These are phyloP conservation scores for Liasis olivaceus DNA, from an alignment of 2,797 vertebrate species.

Conservation along the genomic window DNA sequence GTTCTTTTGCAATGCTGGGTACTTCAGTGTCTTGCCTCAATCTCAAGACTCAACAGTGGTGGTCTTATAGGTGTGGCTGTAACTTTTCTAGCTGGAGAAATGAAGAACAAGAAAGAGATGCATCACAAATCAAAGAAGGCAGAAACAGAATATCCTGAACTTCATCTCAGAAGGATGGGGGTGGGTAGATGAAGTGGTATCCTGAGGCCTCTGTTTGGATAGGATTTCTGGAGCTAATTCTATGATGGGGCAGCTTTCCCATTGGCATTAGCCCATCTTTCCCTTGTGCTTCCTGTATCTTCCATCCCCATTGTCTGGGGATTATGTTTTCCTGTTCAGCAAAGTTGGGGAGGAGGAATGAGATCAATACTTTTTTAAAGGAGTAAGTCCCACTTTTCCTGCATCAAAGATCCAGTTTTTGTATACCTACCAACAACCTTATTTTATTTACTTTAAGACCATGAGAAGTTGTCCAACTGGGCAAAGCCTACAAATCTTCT, in stretches of 20 bases:
- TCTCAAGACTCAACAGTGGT: too few relatives aligned
- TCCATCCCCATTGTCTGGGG: background rate
- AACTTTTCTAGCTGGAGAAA: too few relatives aligned
- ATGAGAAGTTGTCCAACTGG: background rate
- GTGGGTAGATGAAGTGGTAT: background rate
- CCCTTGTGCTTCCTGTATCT: background rate
- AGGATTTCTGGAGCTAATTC: background rate
- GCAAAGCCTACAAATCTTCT: background rate
- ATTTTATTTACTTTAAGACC: background rate
- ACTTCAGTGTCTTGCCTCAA: too few relatives aligned
- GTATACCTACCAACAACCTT: background rate
- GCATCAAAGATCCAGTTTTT: background rate
- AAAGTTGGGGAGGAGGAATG: background rate
- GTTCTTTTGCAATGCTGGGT: too few relatives aligned
- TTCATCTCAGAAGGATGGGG: background rate
- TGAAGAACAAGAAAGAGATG: too few relatives aligned
- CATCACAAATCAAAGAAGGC: too few relatives aligned
- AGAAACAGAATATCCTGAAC: too few relatives aligned
- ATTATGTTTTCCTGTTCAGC: background rate
- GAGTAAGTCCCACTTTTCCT: background rate
- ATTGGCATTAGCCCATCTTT: background rate
- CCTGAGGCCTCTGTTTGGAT: background rate
- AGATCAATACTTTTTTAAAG: background rate
- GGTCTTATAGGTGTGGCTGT: too few relatives aligned
- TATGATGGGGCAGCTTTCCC: background rate